A percentile compares a stretch with the other conserved stretches of the same genome.
These are phyloP conservation scores for Perithous albicinctus DNA, from an alignment of 2,888 invertebrate species.

Conservation along the genomic window DNA sequence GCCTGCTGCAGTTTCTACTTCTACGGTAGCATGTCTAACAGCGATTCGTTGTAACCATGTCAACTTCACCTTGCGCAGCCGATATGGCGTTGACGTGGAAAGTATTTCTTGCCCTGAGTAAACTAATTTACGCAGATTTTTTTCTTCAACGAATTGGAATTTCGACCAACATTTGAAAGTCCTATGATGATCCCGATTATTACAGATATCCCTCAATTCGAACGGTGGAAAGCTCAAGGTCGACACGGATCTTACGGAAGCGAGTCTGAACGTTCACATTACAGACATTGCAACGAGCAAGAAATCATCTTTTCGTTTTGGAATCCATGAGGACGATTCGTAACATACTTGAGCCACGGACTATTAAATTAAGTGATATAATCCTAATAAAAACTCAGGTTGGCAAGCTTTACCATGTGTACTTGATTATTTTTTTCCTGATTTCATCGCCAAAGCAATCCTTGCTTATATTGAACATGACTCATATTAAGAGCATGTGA, in stretches of 20 bases:
- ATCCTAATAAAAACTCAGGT: slow-evolving; percentile 27
- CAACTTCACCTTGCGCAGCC: slow-evolving; percentile 3
- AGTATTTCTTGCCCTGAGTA: slow-evolving; percentile 4
- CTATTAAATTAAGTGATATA: slow-evolving; percentile 50
- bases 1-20: background rate
- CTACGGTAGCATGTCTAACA: background rate
- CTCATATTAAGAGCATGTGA: too few relatives aligned
- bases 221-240: slow-evolving; percentile 71
- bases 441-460: background rate
- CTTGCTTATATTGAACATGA: background rate
- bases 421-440: background rate
- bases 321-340: slow-evolving; percentile 72
- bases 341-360: slow-evolving; percentile 50
- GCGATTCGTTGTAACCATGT: background rate
- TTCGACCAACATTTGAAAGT: background rate
- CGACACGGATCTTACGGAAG: slow-evolving; percentile 73
- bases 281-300: slow-evolving; percentile 68
- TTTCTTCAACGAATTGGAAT: background rate
- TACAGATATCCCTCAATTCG: slow-evolving; percentile 69
- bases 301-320: slow-evolving; percentile 73
- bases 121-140: background rate
- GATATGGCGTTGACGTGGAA: slow-evolving; percentile 13
- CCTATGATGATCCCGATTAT: slow-evolving; percentile 7
- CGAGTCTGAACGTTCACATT: slow-evolving; percentile 70
- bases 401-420: slow-evolving; percentile 25